Evolutionary conservation across 2,113 vertebrate species (phyloP).

Genomic region (Sorex araneus): DNA sequence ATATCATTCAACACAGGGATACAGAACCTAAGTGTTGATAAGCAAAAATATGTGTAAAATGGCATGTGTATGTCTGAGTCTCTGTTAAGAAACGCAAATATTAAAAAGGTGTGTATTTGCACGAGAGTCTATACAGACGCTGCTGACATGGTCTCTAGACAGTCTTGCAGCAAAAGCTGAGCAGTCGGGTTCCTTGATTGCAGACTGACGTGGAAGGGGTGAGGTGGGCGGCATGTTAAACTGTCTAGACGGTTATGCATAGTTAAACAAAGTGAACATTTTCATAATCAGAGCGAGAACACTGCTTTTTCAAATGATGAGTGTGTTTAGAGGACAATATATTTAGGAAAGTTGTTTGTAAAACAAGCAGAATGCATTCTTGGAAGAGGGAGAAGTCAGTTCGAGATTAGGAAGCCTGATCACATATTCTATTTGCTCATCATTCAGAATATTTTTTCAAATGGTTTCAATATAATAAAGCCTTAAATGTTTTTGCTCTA

Average conservation of each 20-base stretch:
- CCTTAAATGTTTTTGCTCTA: slow-evolving; percentile 72
- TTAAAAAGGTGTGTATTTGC: background rate
- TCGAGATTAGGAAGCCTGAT: slow-evolving; percentile 62
- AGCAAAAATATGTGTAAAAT: background rate
- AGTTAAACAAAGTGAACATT: background rate
- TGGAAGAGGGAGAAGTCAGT: background rate
- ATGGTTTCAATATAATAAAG: slow-evolving; percentile 72
- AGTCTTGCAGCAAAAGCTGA: background rate
- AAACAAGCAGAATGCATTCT: background rate
- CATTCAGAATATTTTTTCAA: slow-evolving; percentile 72
- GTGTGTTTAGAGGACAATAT: slow-evolving; percentile 4
- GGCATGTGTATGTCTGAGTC: background rate
- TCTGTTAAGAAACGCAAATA: background rate
- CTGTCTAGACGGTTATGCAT: background rate
- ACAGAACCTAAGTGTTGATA: background rate
- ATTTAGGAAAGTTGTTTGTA: background rate
- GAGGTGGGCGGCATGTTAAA: background rate
- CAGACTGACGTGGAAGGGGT: no score
- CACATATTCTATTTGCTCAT: slow-evolving; percentile 74
- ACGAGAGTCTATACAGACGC: background rate
- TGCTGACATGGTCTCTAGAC: background rate
- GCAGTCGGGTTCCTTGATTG: background rate
- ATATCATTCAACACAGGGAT: background rate
- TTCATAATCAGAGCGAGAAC: slow-evolving; percentile 16
- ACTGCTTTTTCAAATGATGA: slow-evolving; percentile 23